Base-by-base conservation (phyloP, 2,797 vertebrate species). In the Halcyon badia region DNA sequence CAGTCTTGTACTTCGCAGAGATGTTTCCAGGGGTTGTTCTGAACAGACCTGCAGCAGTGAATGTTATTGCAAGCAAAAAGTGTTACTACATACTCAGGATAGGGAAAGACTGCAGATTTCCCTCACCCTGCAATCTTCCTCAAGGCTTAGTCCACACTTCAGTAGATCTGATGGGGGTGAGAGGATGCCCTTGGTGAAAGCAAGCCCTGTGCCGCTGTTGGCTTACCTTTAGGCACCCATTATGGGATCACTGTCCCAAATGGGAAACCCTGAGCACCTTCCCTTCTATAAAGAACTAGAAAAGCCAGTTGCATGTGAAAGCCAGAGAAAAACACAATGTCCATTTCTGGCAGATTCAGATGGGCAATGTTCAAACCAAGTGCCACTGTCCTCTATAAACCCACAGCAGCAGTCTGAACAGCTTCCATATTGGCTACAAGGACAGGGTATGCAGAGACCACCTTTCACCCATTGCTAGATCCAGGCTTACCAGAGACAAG, bases 1-100 rank as follows among this genome's bases (percentile, higher is more conserved):
- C 73, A 5, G 95, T 97, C 83, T 52, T 72, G 83, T 94, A 96
- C 37, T 97, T 97, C 5, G 60, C 94, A 0, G 97, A 98, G 96
- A 97, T 83, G 60, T 97, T 98, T 71, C 97, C 97, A 91, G 95
- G 93, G 44, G 92, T 97, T 94, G 97, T 92, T 62, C 90, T 95
- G 86, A 98, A 98, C 64, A 97, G 31, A 76, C 90, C 97, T 97
- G 93, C 1, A 9, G 42, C 39, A 44, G 30, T 65, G 52, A 94
- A 82, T 24, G 72, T 92, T 91, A 92, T 72, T 83, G 61, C 72
- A 95, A 75, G 26, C 24, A 95, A 15, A 14, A 92, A 70, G 15
- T 16, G 39, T 91, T 93, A 69, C 49, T 19, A 30, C 26, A 94
- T 57, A 80, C 79, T 41, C 14, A 58, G 39, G n/a, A 51, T 70